Evolutionary conservation across 37 sponge, comb jelly and placozoan genomes (phyloP), one percentile per base, ranked within the genome.

Genomic region (Aplysina aerophoba): DNA sequence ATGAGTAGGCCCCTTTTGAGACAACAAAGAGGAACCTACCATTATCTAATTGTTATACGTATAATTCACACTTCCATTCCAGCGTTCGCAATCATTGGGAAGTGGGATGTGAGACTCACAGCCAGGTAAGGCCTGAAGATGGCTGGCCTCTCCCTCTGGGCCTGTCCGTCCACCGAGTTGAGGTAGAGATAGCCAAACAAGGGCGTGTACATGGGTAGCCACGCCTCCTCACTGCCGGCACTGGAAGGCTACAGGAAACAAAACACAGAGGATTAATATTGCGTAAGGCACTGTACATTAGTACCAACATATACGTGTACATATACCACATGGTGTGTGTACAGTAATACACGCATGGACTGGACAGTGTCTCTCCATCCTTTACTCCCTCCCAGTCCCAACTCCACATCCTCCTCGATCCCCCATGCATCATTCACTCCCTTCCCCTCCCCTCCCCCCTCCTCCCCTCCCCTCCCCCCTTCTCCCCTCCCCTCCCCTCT

Each of bases 171-270:
- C 37, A 41, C 78, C 16, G 37, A 88, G 81, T 92, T 88, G 73
- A 90, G 74, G 88, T 92, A 95, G 0, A 90, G 55, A 15, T 85
- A 83, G 44, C 87, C 91, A 73, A 50, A 73, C 14, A 55, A 73
- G 24, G 72, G 68, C 34, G 91, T 75, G 53, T 75, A 41, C 78
- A 75, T 75, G 25, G 37, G 78, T 19, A 39, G 54, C 78, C 78
- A 75, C 53, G 78, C 78, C 78, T 75, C 54, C 54, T 75, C 78
- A 38, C 39, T 24, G 25, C 13, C 78, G 19, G 54, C 53, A 53
- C n/a, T 53, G 21, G 78, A 17, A 14, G 65, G 63, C 65, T 81
- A 12, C 4, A 81, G 57, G 30, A 44, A 44, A 8, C 50, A 44
- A 44, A 44, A 44, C 50, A 44, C 50, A 44, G 8, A 44, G 50